These are phyloP conservation scores for Geopemphigus sp. DNA, from an alignment of 1,140 invertebrate species.

Conservation along the genomic window DNA sequence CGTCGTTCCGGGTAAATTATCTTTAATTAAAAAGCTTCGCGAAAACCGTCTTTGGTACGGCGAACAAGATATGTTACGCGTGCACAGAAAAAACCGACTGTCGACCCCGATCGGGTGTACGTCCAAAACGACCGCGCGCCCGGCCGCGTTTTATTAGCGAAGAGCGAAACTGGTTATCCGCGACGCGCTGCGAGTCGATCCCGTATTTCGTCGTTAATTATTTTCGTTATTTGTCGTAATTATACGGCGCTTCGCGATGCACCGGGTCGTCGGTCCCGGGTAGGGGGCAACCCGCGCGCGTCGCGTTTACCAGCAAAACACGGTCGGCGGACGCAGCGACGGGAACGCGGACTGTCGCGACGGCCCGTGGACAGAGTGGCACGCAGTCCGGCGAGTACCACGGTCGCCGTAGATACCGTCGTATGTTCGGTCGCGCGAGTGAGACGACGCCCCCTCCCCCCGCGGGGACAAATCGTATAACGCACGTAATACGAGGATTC, in stretches of 20 bases:
- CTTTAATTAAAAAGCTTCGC: too few species aligned
- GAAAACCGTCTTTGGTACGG: too few species aligned
- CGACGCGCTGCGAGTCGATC: not conserved
- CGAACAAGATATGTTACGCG: too few species aligned
- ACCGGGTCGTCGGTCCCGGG: not conserved
- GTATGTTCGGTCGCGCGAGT: not conserved
- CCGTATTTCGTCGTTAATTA: not conserved
- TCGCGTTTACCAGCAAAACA: not conserved
- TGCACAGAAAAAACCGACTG: too few species aligned
- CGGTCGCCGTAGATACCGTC: slow-evolving; percentile 9
- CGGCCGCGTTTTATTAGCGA: not conserved
- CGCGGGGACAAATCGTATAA: too few species aligned
- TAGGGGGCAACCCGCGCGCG: slow-evolving; percentile 10
- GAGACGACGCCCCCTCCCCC: too few species aligned
- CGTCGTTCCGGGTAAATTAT: too few species aligned
- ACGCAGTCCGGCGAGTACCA: slow-evolving; percentile 14
- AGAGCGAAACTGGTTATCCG: not conserved
- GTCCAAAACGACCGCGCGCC: too few species aligned
- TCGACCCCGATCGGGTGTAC: too few species aligned
- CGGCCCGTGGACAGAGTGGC: not conserved
- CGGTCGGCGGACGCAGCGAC: too few species aligned
- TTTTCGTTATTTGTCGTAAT: not conserved
- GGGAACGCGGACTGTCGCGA: not conserved
- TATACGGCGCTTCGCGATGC: not conserved
- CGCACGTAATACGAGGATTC: too few species aligned